Percentiles rank a stretch among this genome's conserved stretches.
These are phyloP conservation scores for Nowickia ferox DNA, from an alignment of 2,888 invertebrate genomes.

Conservation along the genomic window DNA sequence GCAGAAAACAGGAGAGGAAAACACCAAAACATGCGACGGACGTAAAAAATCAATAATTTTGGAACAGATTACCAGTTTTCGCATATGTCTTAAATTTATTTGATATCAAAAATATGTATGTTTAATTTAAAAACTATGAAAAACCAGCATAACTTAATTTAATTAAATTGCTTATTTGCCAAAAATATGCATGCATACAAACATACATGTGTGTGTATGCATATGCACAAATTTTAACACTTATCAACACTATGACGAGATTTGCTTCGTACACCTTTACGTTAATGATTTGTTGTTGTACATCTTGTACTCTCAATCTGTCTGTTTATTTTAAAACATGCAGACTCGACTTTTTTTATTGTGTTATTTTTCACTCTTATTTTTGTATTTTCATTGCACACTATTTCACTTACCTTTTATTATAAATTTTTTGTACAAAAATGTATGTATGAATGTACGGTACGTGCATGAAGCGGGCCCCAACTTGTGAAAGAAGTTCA, in stretches of 20 bases:
- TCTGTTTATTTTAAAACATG: conserved; percentile 65
- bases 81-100: neutral
- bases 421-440: too few species aligned
- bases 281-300: conserved; percentile 33
- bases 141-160: neutral
- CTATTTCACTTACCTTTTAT: conserved; percentile 54
- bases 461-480: conserved; percentile 40
- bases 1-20: conserved; percentile 48
- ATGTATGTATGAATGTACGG: conserved; percentile 23
- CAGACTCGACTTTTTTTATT: conserved; percentile 53
- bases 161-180: conserved; percentile 39
- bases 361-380: conserved; percentile 26
- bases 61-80: conserved; percentile 17
- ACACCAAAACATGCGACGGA: conserved; percentile 64
- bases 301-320: conserved; percentile 63
- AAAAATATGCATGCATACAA: neutral
- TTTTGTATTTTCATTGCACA: conserved; percentile 45
- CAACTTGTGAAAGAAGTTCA: conserved; percentile 53
- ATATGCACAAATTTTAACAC: conserved; percentile 30
- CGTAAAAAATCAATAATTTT: conserved; percentile 68
- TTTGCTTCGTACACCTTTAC: conserved; percentile 60
- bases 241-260: conserved; percentile 58
- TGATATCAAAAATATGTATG: neutral
- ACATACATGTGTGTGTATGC: neutral
- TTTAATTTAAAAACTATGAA: neutral